Evolutionary conservation across 2,797 vertebrate species (phyloP), one percentile per base, ranked within the genome.

Genomic region (Eidolon dupreanum): DNA sequence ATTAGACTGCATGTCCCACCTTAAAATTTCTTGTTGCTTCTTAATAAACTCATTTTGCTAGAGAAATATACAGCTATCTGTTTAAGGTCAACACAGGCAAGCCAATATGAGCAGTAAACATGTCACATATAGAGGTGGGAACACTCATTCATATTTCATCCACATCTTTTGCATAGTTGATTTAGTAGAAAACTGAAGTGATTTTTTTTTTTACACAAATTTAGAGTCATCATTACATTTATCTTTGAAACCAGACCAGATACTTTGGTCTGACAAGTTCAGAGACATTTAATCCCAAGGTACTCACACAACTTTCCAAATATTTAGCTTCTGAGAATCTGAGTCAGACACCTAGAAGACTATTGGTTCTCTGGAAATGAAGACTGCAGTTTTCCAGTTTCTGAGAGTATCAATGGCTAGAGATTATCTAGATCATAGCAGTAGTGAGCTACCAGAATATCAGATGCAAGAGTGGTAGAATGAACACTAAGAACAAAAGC

Each of bases 391-490:
- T 90, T 43, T 7, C 20, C 63, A 4, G 31, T 19, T 74, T 82
- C 81, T 84, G 8, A 83, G 36, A 65, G 17, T 85, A 22, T 65
- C 71, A 31, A n/a, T 22, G 15, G 6, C n/a, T 11, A 33, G 8
- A 65, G 31, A 38, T 70, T 51, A 49, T 90, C 31, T 49, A 38
- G 19, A 20, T 12, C 5, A 12, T 2, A 65, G 38, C 4, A 22
- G 20, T 4, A 10, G 4, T 38, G 15, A 83, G 5, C 19, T 55
- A n/a, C 6, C 13, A 22, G 6, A 31, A 49, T 59, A 57, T 20
- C 33, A 78, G 19, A 31, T 36, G 28, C 4, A 1, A 33, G 33
- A 6, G 3, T 1, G 2, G 12, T 5, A 10, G 49, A 1, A 36
- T n/a, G 22, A 53, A 65, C 0, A 17, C 13, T 43, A 24, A 78